These are phyloP conservation scores for Eilema caniola DNA, from an alignment of 2,888 invertebrate species.

Conservation along the genomic window DNA sequence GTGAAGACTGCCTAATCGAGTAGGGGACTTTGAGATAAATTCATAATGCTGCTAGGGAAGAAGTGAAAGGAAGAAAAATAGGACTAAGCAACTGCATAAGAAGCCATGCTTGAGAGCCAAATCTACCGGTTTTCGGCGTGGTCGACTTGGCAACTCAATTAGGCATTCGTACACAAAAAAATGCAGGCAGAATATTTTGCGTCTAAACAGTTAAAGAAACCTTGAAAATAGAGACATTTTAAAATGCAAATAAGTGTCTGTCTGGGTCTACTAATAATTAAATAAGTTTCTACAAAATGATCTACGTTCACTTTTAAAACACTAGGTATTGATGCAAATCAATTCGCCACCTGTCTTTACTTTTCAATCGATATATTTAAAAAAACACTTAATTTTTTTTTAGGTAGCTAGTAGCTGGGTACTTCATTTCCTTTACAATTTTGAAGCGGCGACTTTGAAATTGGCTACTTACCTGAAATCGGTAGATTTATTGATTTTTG, in stretches of 20 bases:
- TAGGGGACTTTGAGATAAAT: neutral
- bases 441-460: no score
- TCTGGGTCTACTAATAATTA: conserved; percentile 58
- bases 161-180: conserved; percentile 14
- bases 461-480: no score
- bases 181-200: conserved; percentile 40
- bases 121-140: no score
- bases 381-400: no score
- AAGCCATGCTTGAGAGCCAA: neutral
- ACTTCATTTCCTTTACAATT: no score
- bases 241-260: conserved; percentile 61
- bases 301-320: conserved; percentile 13
- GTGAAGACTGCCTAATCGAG: neutral
- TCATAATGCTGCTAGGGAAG: neutral
- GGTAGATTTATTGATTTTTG: no score
- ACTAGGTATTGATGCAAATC: conserved; percentile 4
- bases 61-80: neutral
- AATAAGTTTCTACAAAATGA: conserved; percentile 29
- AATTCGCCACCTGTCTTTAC: neutral
- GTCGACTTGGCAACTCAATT: no score
- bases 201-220: conserved; percentile 47
- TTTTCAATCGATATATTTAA: no score
- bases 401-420: no score
- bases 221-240: conserved; percentile 64
- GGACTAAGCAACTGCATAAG: neutral